phyloP scores from a whole-genome alignment of 2,888 invertebrate genomes.

The Axea sp. region DNA sequence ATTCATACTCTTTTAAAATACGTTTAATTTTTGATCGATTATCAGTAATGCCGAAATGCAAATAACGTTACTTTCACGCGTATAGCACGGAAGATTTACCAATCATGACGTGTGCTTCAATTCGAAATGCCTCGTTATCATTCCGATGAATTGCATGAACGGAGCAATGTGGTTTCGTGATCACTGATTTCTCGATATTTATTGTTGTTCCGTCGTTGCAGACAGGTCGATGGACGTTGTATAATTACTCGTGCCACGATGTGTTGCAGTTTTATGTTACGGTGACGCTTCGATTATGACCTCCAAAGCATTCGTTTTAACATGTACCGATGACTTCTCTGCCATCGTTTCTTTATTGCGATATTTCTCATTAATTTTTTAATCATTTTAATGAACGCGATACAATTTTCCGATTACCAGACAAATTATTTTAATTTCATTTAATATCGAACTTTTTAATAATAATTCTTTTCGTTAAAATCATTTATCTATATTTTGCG shows the following conservation, averaged over 20 bases:
- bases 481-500: no score
- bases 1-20: no score
- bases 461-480: no score
- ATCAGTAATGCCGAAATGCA: no score
- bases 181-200: slow-evolving; percentile 54
- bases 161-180: slow-evolving; percentile 61
- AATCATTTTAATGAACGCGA: slow-evolving; percentile 2
- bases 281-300: slow-evolving; percentile 76
- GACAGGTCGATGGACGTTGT: slow-evolving; percentile 61
- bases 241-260: slow-evolving; percentile 68
- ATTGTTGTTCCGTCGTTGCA: slow-evolving; percentile 56
- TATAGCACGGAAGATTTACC: slow-evolving; percentile 36
- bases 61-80: slow-evolving; percentile 10
- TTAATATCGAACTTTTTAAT: no score
- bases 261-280: slow-evolving; percentile 72
- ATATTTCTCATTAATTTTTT: slow-evolving; percentile 44
- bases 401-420: no score
- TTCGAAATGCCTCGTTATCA: slow-evolving; percentile 74
- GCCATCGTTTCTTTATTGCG: slow-evolving; percentile 21
- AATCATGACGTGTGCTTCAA: slow-evolving; percentile 56
- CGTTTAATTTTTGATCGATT: no score
- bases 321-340: slow-evolving; percentile 58
- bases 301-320: slow-evolving; percentile 76
- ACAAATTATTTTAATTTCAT: no score
- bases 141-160: slow-evolving; percentile 73